Evolutionary conservation across 2,113 vertebrate species (phyloP).

Genomic region (Plecotus auritus): DNA sequence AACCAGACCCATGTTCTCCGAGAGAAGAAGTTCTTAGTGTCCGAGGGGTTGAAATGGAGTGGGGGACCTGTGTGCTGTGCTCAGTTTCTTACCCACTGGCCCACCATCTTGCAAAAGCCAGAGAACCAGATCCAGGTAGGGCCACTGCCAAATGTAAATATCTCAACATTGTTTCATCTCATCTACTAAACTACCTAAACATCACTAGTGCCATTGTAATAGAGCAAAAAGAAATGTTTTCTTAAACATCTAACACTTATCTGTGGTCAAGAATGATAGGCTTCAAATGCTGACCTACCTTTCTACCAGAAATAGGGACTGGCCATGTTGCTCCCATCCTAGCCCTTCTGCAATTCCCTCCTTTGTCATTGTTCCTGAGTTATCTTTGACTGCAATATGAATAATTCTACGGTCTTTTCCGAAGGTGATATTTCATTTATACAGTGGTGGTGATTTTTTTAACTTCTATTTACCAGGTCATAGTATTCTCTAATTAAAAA

Average conservation of each 20-base stretch:
- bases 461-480: neutral
- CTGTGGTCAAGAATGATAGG: neutral
- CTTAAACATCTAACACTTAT: neutral
- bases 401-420: neutral
- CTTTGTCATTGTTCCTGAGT: accelerated
- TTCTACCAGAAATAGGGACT: neutral
- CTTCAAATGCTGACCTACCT: neutral
- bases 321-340: neutral
- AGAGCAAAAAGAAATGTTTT: neutral
- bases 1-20: accelerated
- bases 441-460: neutral
- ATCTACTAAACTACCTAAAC: neutral
- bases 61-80: neutral
- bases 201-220: neutral
- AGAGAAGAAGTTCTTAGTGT: neutral
- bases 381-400: neutral
- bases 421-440: neutral
- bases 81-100: neutral
- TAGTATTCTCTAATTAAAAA: neutral
- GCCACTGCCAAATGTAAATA: neutral
- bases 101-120: neutral
- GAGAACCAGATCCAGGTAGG: neutral
- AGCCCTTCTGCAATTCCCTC: accelerated
- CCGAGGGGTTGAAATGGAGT: neutral
- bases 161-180: neutral